Evolutionary conservation across 2,888 invertebrate species (phyloP), one percentile per base, ranked within the genome.

Genomic region (Ischnura elegans): DNA sequence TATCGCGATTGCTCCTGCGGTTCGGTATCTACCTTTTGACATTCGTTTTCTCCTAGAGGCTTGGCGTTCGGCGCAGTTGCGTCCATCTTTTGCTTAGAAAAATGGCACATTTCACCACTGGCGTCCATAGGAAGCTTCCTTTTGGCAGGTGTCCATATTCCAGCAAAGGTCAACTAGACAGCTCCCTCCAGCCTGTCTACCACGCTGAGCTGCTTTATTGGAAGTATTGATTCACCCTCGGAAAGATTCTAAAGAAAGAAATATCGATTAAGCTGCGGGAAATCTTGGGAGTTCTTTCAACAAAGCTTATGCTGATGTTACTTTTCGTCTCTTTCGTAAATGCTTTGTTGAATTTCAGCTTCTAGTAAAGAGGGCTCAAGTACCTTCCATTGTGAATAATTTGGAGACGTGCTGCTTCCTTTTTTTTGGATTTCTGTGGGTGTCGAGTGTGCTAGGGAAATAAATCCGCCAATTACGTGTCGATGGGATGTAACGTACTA

Each of bases 171-270:
- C 76, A 76, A 36, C 76, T 25, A 76, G 76, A 61, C 61, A 61
- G 61, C 61, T 8, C 61, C 61, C n/a, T n/a, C 61, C 36, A 36
- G 36, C 36, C 76, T 25, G 76, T 13, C 76, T 2, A 76, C 76
- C 36, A 13, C 25, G 36, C 16, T 29, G 76, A 76, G 76, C 25
- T 5, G 36, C 76, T 76, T 10, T 25, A 76, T 76, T 76, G 76
- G 10, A 76, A 76, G 36, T 76, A 76, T 76, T 76, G 76, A 76
- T 76, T 76, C 36, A 3, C 10, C 36, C 36, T 5, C 76, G n/a
- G 76, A 76, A 76, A 76, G 76, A 76, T 76, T 76, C 76, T 76
- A 76, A 76, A 76, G 76, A 76, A 76, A 76, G 76, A 76, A 76
- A 76, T 76, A 76, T 76, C 36, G 76, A 76, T 76, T 76, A 76